These are phyloP conservation scores for Acanthochromis polyacanthus DNA, from an alignment of 2,113 vertebrate genomes.

Conservation along the genomic window DNA sequence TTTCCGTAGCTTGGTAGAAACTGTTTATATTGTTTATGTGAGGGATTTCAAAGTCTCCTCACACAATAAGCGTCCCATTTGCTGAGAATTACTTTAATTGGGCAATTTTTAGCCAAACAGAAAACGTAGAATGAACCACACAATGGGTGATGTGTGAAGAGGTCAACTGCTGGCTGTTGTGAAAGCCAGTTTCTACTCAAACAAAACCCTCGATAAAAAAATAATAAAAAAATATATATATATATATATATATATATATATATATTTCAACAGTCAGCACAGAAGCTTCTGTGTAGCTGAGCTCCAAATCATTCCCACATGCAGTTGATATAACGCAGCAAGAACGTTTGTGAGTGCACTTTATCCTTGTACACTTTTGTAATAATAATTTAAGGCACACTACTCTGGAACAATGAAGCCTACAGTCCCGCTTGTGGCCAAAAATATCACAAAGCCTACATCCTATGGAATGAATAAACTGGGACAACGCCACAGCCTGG, in stretches of 20 bases:
- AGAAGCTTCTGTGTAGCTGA: not conserved
- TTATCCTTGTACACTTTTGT: not conserved
- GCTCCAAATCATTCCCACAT: not conserved
- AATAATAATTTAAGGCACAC: not conserved
- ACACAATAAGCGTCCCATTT: not conserved
- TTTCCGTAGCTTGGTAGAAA: conserved; percentile 5
- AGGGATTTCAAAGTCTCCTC: not conserved
- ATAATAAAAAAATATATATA: no score
- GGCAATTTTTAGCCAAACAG: not conserved
- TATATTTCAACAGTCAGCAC: not conserved
- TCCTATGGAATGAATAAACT: not conserved
- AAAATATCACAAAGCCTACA: conserved; percentile 19
- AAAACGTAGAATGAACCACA: conserved; percentile 28
- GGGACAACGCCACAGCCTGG: not conserved
- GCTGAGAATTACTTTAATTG: conserved; percentile 2
- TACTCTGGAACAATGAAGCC: not conserved
- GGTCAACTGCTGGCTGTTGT: conserved; percentile 21
- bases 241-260: no score
- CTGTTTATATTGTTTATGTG: not conserved
- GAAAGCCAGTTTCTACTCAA: conserved; percentile 29
- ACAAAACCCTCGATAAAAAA: conserved; percentile 16
- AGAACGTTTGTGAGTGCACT: not conserved
- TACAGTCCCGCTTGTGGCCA: not conserved
- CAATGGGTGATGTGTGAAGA: conserved; percentile 5
- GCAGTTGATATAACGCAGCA: not conserved